Evolutionary conservation across 2,888 invertebrate species (phyloP).

Genomic region (Pachycephus smyrnensis): DNA sequence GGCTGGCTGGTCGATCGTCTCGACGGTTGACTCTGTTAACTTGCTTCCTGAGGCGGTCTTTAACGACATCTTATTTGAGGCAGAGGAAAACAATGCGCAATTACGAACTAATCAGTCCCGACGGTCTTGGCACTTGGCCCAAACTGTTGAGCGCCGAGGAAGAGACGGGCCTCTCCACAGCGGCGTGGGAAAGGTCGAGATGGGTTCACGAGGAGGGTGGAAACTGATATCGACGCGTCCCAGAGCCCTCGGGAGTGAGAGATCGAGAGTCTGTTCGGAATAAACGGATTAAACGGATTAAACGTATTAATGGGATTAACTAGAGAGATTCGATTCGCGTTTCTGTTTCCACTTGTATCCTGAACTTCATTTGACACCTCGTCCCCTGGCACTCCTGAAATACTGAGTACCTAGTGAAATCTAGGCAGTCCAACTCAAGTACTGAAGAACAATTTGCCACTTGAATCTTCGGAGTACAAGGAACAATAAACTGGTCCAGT

Average conservation of each 20-base stretch:
- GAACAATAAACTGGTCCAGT: background rate
- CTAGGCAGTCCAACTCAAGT: background rate
- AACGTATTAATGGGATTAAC: background rate
- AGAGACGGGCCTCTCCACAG: conserved; percentile 6
- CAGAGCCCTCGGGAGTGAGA: background rate
- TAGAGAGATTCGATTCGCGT: conserved; percentile 5
- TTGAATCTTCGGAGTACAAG: background rate
- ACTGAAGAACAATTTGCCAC: background rate
- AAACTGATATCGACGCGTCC: conserved; percentile 15
- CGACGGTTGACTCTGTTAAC: background rate
- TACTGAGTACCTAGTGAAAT: too few relatives aligned
- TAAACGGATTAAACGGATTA: conserved; percentile 29
- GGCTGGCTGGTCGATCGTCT: background rate
- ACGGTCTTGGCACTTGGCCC: conserved; percentile 45
- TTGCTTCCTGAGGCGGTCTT: conserved; percentile 7
- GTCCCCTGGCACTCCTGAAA: background rate
- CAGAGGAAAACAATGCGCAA: conserved; percentile 52
- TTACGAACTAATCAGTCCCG: conserved; percentile 55
- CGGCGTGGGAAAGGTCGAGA: conserved; percentile 16
- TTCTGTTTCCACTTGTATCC: conserved; percentile 5
- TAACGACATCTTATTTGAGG: conserved; percentile 18
- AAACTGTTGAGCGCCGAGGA: conserved; percentile 43
- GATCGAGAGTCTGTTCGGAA: conserved; percentile 17
- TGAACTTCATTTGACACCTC: background rate
- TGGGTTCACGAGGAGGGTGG: conserved; percentile 1